phyloP scores from a whole-genome alignment of 2,113 vertebrate species.

The Lutjanus erythropterus region DNA sequence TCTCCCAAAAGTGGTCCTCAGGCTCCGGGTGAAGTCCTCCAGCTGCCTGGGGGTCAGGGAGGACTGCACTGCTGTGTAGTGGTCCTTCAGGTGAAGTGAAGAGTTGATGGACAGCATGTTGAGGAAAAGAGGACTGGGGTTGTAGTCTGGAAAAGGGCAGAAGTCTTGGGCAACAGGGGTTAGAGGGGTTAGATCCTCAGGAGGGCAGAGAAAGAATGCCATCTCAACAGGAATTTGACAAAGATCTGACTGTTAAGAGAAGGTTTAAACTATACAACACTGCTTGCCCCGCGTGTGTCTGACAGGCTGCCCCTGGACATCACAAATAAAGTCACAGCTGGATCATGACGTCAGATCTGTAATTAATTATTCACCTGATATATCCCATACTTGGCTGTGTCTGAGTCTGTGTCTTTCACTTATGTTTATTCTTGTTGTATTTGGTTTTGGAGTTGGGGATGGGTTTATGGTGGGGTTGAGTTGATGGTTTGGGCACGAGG shows the following conservation, averaged over 20 bases:
- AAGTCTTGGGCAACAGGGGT: constrained; percentile 29
- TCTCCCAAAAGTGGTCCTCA: constrained; percentile 56
- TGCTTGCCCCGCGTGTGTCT: no score
- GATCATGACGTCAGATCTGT: background rate
- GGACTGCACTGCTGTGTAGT: constrained; percentile 33
- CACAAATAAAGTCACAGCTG: background rate
- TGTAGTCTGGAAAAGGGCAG: constrained; percentile 55
- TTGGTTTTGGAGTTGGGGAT: no score
- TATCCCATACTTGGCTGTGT: background rate
- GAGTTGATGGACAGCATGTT: constrained; percentile 34
- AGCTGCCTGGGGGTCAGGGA: constrained; percentile 53
- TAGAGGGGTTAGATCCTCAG: background rate
- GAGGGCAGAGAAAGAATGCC: constrained; percentile 25
- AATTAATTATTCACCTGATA: background rate
- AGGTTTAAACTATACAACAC: no score
- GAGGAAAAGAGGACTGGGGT: background rate
- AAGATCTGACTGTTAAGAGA: no score
- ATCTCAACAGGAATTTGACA: background rate
- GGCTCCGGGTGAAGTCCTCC: constrained; percentile 43
- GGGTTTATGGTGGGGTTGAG: no score
- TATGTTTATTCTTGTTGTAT: background rate
- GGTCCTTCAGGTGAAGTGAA: constrained; percentile 34
- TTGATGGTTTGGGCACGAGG: no score
- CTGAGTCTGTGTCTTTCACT: background rate
- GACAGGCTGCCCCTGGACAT: no score